Base-by-base conservation (phyloP, 2,797 vertebrate species). In the Sebastes kiyomatsui region DNA sequence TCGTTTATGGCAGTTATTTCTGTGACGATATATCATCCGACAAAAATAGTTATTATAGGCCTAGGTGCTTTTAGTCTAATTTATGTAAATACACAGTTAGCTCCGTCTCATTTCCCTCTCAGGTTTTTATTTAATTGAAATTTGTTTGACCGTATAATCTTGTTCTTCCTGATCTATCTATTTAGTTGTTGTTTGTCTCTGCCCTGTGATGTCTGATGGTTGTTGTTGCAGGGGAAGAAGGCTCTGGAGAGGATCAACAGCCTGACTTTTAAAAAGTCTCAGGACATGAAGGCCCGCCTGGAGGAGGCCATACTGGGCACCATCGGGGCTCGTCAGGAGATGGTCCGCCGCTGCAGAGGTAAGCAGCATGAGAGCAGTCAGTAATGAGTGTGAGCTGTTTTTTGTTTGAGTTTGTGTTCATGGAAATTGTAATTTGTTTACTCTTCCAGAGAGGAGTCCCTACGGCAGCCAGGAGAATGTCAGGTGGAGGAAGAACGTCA, bases 241-340 rank as follows among this genome's bases (percentile, higher is more conserved):
- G 60, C 96, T 65, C 96, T 97, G 72, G 96, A 98, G 86, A 96
- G 97, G 32, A 97, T 98, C 90, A 98, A 98, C 91, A 98, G 97
- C 87, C 91, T 98, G 86, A 97, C 97, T 0, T 98, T 98, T 92
- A 98, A 98, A 92, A 98, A 98, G 91, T 98, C 97, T 4, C 96
- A 98, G 86, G 97, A 98, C 90, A 98, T 98, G 97, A 98, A 97
- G 83, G 97, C 97, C 0, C 95, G 97, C 2, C 94, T 98, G 25
- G 97, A 98, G 88, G 97, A 98, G 84, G 97, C 97, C 89, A 98
- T 98, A 55, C 90, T 98, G 68, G 97, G 97, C 22, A 97, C 96
- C 56, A 97, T 97, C 0, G 97, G 97, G 3, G 97, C 97, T 0
- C 96, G 97, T 1, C 97, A 98, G 81, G 97, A 98, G 93, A 98